Base-by-base conservation (phyloP, 2,888 invertebrate genomes). In the Craniophora ligustri region DNA sequence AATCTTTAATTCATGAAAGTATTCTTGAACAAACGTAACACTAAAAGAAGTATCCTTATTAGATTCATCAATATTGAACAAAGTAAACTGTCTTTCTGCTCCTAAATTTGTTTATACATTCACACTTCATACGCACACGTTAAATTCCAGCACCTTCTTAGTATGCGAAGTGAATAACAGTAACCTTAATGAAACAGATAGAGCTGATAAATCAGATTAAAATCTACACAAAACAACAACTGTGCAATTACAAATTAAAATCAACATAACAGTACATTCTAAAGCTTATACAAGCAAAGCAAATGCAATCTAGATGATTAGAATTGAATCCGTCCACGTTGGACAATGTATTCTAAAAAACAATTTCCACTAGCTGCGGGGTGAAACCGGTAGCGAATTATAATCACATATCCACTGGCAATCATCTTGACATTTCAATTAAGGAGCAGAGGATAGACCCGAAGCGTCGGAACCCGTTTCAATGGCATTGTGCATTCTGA, bases 391-490 rank as follows among this genome's bases (percentile, higher is more conserved):
- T 78, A 79, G 80, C 69, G 42, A 76, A 78, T 77, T 73, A 71
- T 77, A 79, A 76, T 67, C 70, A 76, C 72, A 72, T 76, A 76
- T 75, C 73, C 69, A 73, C 68, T 70, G 63, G 69, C 75, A 64
- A 70, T 68, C 74, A 72, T 74, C 73, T 68, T 70, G 81, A 81
- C 78, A 67, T 82, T 82, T 82, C 81, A 82, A 82, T 82, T 82
- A 80, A 67, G 63, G 51, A 67, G 51, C 49, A 47, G 34, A 53
- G 57, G 50, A 64, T 65, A 63, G 48, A 67, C 48, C 66, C 53
- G 46, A 40, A 39, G 70, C 47, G 26, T 39, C 14, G 64, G 61
- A 67, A 64, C 72, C 15, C 32, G 72, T 70, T 72, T 38, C 55
- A 54, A 58, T 67, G 67, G 62, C 67, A 59, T 66, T 68, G 67